Conservation (phyloP, 1,140 invertebrate genomes). For the Temnothorax curvispinosus region DNA sequence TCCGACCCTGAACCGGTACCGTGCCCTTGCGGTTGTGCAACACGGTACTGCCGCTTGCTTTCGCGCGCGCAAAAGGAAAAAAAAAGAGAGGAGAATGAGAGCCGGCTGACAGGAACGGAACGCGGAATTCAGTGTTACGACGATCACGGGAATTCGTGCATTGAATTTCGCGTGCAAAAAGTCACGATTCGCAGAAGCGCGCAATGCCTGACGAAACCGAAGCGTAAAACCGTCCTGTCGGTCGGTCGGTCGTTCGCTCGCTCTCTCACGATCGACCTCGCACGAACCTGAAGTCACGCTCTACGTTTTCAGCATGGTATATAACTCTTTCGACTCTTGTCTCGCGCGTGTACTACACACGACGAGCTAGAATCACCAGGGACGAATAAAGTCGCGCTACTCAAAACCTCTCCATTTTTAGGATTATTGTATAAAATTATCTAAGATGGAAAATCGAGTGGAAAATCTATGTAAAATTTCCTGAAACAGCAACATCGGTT, state of each 20-base stretch:
- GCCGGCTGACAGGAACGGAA: not conserved
- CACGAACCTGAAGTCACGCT: slow-evolving; percentile 67
- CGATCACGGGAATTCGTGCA: not conserved
- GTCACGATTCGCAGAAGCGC: slow-evolving; percentile 33
- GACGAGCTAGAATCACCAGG: slow-evolving; percentile 48
- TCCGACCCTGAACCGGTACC: not conserved
- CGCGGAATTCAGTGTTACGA: slow-evolving; percentile 15
- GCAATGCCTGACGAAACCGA: slow-evolving; percentile 18
- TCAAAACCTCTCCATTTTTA: not conserved
- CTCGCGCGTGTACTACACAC: slow-evolving; percentile 39
- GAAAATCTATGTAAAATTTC: too few relatives aligned
- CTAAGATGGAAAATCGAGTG: not conserved
- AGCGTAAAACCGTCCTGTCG: slow-evolving; percentile 43
- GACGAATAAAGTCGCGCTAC: slow-evolving; percentile 4
- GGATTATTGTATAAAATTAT: not conserved
- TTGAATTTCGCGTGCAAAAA: slow-evolving; percentile 33
- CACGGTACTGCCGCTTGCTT: not conserved
- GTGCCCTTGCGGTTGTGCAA: slow-evolving; percentile 20
- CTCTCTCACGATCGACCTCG: slow-evolving; percentile 70
- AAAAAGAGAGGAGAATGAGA: not conserved
- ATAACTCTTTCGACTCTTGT: slow-evolving; percentile 59
- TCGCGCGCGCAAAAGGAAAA: not conserved
- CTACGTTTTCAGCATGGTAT: slow-evolving; percentile 71
- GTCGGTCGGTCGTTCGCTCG: not conserved
- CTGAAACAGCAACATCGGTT: too few relatives aligned